Percentiles rank a stretch among this genome's conserved stretches.
Evolutionary conservation across 2,113 vertebrate species (phyloP).

Genomic region (Chiloscyllium plagiosum): DNA sequence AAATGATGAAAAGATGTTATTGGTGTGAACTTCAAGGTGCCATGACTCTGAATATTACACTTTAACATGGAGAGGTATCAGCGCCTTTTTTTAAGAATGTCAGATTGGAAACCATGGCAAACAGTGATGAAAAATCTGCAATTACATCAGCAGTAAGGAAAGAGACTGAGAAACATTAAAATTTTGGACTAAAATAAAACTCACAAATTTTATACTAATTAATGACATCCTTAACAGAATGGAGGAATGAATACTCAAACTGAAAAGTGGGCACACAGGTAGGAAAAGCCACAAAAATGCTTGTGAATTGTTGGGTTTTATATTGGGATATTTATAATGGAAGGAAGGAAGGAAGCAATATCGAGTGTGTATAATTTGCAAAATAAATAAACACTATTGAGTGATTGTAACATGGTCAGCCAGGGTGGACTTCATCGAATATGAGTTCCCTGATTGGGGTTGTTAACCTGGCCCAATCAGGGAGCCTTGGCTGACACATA

Average conservation of each 20-base stretch:
- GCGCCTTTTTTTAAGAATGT: not conserved
- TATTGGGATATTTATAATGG: not conserved
- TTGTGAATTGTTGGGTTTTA: not conserved
- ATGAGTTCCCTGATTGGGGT: too few species aligned
- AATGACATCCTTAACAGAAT: not conserved
- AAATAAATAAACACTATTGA: not conserved
- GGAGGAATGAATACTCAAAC: not conserved
- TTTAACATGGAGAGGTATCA: not conserved
- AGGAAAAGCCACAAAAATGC: not conserved
- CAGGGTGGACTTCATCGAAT: too few species aligned
- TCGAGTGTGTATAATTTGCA: not conserved
- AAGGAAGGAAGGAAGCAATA: not conserved
- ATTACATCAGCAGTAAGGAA: not conserved
- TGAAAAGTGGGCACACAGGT: not conserved
- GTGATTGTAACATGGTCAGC: too few species aligned
- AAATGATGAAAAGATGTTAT: not conserved
- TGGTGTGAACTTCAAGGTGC: not conserved
- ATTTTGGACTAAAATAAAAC: not conserved
- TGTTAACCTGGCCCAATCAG: too few species aligned
- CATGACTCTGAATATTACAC: not conserved
- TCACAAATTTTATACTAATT: not conserved
- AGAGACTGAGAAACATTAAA: not conserved
- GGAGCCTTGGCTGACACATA: too few species aligned
- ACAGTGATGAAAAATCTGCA: not conserved
- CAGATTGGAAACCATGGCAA: not conserved